phyloP scores from a whole-genome alignment of 2,797 vertebrate genomes.

The Chrosomus eos region DNA sequence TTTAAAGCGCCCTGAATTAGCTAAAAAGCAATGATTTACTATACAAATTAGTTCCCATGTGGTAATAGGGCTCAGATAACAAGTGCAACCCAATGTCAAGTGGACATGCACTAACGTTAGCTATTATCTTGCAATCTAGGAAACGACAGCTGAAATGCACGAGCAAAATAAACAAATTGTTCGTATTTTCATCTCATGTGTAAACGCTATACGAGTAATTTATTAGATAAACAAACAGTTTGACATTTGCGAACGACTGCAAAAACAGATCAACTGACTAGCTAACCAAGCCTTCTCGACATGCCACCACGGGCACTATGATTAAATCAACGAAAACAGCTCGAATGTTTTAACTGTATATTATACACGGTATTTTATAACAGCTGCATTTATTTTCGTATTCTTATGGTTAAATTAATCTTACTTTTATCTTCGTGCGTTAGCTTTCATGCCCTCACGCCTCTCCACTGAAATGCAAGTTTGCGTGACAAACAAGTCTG shows the following conservation, averaged over 20 bases:
- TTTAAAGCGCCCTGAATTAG: neutral
- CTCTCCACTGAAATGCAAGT: neutral
- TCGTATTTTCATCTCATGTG: neutral
- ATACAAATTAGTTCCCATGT: neutral
- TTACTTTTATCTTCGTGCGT: constrained; percentile 22
- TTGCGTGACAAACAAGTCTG: neutral
- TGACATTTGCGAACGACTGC: constrained; percentile 44
- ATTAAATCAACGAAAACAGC: neutral
- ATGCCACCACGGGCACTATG: neutral
- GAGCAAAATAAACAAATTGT: neutral
- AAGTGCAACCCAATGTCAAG: constrained; percentile 40
- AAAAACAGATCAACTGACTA: constrained; percentile 10
- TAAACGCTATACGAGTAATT: neutral
- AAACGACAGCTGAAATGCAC: neutral
- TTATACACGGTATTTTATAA: neutral
- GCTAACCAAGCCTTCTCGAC: neutral
- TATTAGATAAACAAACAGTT: neutral
- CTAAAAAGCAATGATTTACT: constrained; percentile 3
- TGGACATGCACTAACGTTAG: constrained; percentile 5
- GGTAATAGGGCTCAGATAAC: neutral
- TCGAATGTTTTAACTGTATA: neutral
- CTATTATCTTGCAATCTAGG: neutral
- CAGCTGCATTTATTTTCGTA: neutral
- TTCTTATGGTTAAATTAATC: neutral
- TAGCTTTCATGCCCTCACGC: constrained; percentile 37